Base-by-base conservation (phyloP, 2,797 vertebrate species). In the Heliangelus exortis region DNA sequence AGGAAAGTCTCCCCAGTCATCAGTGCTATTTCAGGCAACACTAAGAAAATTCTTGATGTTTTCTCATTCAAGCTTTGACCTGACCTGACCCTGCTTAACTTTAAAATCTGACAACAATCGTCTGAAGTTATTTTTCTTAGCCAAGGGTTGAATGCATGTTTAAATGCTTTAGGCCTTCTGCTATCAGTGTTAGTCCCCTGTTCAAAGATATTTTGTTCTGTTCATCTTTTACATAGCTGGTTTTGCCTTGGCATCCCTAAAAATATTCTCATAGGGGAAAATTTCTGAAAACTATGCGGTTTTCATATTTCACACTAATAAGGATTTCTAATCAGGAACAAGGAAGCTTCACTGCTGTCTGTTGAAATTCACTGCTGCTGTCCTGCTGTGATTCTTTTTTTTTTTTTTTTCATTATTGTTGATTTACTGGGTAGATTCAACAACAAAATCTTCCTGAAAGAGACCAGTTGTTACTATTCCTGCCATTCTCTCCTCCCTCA, bases 71-170 rank as follows among this genome's bases (percentile, higher is more conserved):
- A 33, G 55, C 22, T 86, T 84, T 95, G 86, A 95, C 95, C 94
- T 96, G 62, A 80, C 10, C 55, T 84, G 77, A 96, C 94, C 89
- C 34, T 72, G n/a, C 11, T 90, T 94, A 87, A 78, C 34, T 92
- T 92, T 65, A 88, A 95, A 92, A 93, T 86, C 45, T 73, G 36
- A 78, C 29, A 75, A 54, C 18, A 16, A 26, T 29, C 1, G 7
- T 36, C 67, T 80, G 62, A 9, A 83, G 71, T 87, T 71, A 74
- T 68, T 90, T 89, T 87, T 90, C 65, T 25, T 91, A 73, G 28
- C 19, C 59, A 48, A 81, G 29, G 8, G 7, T 12, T 73, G 14
- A 88, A 91, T 3, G 1, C 4, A 3, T 54, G 23, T 61, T 74
- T 77, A 87, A 77, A 55, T 48, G 20, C 3, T 53, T 88, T 73